phyloP scores from a whole-genome alignment of 1,140 invertebrate species.

The Eubasilissa regina region DNA sequence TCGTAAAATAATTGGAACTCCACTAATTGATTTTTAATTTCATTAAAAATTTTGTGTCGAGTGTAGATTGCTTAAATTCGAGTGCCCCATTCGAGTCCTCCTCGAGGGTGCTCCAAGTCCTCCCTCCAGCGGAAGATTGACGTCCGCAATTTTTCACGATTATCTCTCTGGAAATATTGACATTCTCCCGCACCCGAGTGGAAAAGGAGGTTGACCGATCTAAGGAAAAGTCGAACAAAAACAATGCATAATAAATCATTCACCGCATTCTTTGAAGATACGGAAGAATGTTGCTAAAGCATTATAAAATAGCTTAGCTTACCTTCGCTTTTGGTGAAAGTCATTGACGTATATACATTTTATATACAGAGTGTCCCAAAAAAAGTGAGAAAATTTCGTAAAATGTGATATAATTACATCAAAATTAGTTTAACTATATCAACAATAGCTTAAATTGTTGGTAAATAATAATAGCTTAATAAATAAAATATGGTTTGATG shows the following conservation, averaged over 20 bases:
- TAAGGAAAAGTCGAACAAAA: constrained; percentile 11
- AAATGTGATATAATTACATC: too few species aligned
- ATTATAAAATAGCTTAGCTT: not conserved
- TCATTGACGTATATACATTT: too few species aligned
- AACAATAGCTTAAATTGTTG: too few species aligned
- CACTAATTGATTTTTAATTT: constrained; percentile 42
- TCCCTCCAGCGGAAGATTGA: constrained; percentile 23
- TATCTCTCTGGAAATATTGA: constrained; percentile 38
- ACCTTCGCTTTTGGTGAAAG: too few species aligned
- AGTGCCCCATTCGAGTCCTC: not conserved
- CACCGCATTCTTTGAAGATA: not conserved
- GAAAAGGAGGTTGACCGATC: constrained; percentile 36
- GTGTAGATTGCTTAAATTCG: constrained; percentile 24
- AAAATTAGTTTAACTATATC: too few species aligned
- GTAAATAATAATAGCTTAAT: too few species aligned
- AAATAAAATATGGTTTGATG: too few species aligned
- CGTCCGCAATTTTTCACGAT: constrained; percentile 44
- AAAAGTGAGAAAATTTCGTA: too few species aligned
- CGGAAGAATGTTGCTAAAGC: constrained; percentile 4
- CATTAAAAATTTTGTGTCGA: constrained; percentile 33
- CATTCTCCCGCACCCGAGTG: constrained; percentile 26
- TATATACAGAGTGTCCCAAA: too few species aligned
- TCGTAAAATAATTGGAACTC: constrained; percentile 29
- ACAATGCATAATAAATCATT: constrained; percentile 40
- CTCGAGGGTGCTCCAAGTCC: not conserved